Evolutionary conservation across 2,113 vertebrate genomes (phyloP), one percentile per base, ranked within the genome.

Genomic region (Apodemus sylvaticus): DNA sequence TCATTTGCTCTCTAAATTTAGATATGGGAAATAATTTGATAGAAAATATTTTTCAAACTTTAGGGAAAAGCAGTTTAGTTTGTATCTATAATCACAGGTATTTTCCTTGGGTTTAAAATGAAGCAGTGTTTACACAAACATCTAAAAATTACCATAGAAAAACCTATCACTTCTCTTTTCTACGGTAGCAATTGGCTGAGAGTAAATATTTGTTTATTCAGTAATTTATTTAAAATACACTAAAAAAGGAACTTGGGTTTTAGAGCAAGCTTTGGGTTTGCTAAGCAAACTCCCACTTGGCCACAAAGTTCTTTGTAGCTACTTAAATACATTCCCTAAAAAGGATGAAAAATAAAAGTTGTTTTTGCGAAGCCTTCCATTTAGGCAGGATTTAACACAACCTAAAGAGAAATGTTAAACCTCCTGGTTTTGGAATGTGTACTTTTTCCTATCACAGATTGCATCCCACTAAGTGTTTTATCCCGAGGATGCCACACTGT

Each of bases 141-240:
- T 94, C 83, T 91, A 93, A 96, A 97, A 97, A 93, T 94, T 89
- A 92, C 96, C 95, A 90, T 95, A 96, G 91, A 91, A 96, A 95
- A 97, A 94, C 42, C 94, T 92, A 93, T 97, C 70, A 94, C 97
- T 93, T 94, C 92, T 87, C 58, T 74, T 81, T 89, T 95, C 77
- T 68, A 22, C 66, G 42, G 39, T 53, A 89, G 95, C 68, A 87
- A 13, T 86, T 94, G 86, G 64, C 86, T 91, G 58, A 94, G 95
- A 90, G 96, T 93, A 97, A 98, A 97, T 97, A 97, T 97, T 94
- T 97, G 77, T 97, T 97, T 97, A 92, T 94, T 96, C 91, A 62
- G 81, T 97, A 86, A 94, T 96, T 97, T 97, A 96, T 96, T 97
- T 97, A 94, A 96, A 96, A 94, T 87, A 36, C 73, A 86, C 95